Percentiles rank a stretch among this genome's conserved stretches.
These are phyloP conservation scores for Haemorhous mexicanus DNA, from an alignment of 2,113 vertebrate genomes.

Conservation along the genomic window DNA sequence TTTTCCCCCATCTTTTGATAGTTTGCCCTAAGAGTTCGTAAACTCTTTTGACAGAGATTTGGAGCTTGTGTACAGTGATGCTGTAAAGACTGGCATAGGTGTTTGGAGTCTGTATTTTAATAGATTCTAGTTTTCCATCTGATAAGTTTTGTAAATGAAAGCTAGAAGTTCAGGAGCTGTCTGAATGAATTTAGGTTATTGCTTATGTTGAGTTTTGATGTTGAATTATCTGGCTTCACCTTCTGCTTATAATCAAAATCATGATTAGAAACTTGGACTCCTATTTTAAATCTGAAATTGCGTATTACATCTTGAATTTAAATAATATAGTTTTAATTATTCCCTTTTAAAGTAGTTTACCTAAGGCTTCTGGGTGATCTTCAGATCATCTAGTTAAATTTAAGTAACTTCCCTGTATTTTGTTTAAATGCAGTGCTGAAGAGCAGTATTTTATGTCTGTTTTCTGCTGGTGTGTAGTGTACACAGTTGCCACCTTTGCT, in stretches of 20 bases:
- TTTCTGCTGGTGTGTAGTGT: neutral
- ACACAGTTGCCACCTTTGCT: neutral
- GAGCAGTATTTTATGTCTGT: neutral
- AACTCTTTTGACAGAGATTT: neutral
- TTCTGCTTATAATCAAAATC: neutral
- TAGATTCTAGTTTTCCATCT: neutral
- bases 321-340: neutral
- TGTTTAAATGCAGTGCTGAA: neutral
- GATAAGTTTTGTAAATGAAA: neutral
- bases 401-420: neutral
- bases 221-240: neutral
- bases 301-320: neutral
- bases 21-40: neutral
- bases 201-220: neutral
- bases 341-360: neutral
- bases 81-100: neutral
- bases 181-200: neutral
- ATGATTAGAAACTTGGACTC: neutral
- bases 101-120: neutral
- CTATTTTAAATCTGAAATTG: neutral
- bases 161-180: neutral
- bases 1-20: fast-evolving
- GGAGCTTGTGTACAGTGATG: neutral
- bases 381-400: neutral
- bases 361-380: neutral